A percentile compares a stretch with the other conserved stretches of the same genome.
phyloP scores from a whole-genome alignment of 2,113 vertebrate species.

The Dicrurus megarhynchus region DNA sequence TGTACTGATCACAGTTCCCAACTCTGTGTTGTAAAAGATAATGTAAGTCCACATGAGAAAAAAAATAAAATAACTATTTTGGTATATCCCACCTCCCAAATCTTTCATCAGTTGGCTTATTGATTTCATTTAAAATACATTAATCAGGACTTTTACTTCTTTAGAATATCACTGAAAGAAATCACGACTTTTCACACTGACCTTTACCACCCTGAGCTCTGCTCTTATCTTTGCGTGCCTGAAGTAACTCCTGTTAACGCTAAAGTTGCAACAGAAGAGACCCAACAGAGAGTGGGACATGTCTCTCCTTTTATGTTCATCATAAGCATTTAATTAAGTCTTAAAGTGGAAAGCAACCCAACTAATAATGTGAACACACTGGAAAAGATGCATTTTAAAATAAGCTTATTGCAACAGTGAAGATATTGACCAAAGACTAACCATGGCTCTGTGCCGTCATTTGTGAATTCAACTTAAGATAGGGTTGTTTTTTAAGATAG shows the following conservation, averaged over 20 bases:
- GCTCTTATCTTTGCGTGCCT: constrained; percentile 9
- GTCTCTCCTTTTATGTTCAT: constrained; percentile 15
- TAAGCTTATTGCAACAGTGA: neutral
- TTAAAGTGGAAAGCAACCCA: constrained; percentile 27
- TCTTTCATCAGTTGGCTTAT: neutral
- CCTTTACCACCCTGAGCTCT: constrained; percentile 31
- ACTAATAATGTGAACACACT: neutral
- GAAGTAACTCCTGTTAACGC: constrained; percentile 43
- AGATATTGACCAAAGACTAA: neutral
- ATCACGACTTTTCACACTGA: constrained; percentile 31
- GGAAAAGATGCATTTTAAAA: constrained; percentile 10
- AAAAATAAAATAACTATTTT: neutral
- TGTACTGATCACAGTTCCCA: neutral
- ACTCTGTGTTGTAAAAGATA: neutral
- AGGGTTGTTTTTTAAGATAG: neutral
- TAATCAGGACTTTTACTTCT: neutral
- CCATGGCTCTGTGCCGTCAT: neutral
- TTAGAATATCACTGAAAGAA: neutral
- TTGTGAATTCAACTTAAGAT: neutral
- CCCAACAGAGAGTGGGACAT: neutral
- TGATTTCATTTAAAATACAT: neutral
- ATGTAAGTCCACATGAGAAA: neutral
- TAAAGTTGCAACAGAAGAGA: constrained; percentile 38
- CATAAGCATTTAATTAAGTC: constrained; percentile 49
- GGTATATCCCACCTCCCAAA: neutral